phyloP scores from a whole-genome alignment of 1,140 invertebrate genomes.

The Scylla paramamosain region DNA sequence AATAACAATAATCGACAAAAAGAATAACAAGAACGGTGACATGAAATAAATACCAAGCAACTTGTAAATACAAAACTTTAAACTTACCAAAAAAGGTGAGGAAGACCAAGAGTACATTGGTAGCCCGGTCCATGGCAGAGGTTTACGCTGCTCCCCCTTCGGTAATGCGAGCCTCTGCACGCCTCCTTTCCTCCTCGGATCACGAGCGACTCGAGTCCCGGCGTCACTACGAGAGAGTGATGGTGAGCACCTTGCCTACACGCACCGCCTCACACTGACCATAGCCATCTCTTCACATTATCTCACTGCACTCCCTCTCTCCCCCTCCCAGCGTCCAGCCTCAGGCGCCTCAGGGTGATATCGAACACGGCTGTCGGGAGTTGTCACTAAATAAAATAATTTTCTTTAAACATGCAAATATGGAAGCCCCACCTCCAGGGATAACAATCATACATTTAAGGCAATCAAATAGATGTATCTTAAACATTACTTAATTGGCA shows the following conservation, averaged over 20 bases:
- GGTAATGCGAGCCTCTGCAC: not conserved
- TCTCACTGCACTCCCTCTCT: not conserved
- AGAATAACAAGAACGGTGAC: not conserved
- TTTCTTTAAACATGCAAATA: no score
- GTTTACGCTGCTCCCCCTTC: not conserved
- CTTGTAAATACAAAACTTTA: not conserved
- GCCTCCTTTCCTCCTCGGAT: no score
- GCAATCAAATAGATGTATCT: no score
- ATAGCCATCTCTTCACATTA: not conserved
- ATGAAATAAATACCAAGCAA: no score
- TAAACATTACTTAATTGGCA: no score
- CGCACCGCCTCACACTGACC: not conserved
- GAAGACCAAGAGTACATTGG: constrained; percentile 9
- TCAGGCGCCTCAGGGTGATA: no score
- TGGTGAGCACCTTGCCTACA: not conserved
- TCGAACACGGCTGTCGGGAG: no score
- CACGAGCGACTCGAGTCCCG: not conserved
- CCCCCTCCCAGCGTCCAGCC: not conserved
- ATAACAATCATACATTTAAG: no score
- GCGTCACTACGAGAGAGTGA: not conserved
- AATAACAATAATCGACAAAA: not conserved
- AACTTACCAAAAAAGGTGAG: constrained; percentile 52
- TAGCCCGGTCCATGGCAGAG: constrained; percentile 2
- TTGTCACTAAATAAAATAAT: no score
- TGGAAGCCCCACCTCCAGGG: no score